Conservation (phyloP, 2,797 vertebrate species). For the Australoheros facetus region DNA sequence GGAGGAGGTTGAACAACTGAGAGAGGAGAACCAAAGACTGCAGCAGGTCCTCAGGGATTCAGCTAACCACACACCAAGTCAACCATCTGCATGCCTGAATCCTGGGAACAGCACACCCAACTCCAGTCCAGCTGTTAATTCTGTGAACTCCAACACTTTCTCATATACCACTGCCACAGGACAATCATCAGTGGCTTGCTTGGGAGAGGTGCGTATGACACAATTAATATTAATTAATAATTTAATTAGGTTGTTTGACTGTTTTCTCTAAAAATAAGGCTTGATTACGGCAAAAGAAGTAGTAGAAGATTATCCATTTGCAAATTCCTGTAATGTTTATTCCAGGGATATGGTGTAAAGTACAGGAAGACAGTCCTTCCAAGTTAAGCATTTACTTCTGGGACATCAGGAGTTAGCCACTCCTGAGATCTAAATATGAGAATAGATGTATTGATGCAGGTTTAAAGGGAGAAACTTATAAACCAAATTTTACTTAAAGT, state of each 20-base stretch:
- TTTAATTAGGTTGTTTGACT: neutral
- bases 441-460: neutral
- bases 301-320: neutral
- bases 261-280: neutral
- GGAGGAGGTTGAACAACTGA: conserved; percentile 77
- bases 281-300: neutral
- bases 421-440: neutral
- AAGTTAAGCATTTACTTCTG: neutral
- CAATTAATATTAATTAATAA: neutral
- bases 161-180: neutral
- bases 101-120: neutral
- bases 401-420: neutral
- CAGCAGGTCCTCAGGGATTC: conserved; percentile 42
- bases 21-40: conserved; percentile 76
- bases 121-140: conserved; percentile 8
- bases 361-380: neutral
- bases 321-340: neutral
- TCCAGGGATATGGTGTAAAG: neutral
- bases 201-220: conserved; percentile 48
- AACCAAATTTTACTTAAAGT: no score
- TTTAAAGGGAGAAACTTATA: no score
- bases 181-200: conserved; percentile 3
- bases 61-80: conserved; percentile 40
- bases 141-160: neutral
- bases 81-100: neutral